phyloP scores from a whole-genome alignment of 2,797 vertebrate species.

The Knipowitschia caucasica region DNA sequence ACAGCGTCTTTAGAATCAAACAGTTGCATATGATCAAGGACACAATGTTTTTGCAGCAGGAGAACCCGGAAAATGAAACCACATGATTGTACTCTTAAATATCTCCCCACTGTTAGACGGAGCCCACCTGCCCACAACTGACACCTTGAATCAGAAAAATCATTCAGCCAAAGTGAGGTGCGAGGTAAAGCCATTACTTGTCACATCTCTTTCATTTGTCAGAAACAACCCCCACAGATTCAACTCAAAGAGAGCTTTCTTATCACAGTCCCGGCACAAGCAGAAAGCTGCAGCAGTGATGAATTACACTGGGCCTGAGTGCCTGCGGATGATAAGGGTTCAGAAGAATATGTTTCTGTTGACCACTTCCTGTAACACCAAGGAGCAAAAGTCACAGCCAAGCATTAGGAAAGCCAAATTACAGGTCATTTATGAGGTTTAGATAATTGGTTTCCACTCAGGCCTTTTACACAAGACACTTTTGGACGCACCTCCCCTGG shows the following conservation, averaged over 20 bases:
- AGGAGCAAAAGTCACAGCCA: not conserved
- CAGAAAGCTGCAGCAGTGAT: not conserved
- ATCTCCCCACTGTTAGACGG: not conserved
- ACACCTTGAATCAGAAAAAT: conserved; percentile 5
- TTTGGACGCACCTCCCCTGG: too few species aligned
- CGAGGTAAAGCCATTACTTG: conserved; percentile 9
- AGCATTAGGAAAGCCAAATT: too few species aligned
- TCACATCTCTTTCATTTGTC: conserved; percentile 9
- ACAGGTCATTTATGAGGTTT: too few species aligned
- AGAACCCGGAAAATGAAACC: not conserved
- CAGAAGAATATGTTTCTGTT: not conserved
- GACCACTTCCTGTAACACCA: not conserved
- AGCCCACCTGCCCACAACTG: not conserved
- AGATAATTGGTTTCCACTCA: too few species aligned
- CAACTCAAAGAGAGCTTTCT: conserved; percentile 4
- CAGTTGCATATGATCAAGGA: too few species aligned
- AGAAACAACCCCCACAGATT: not conserved
- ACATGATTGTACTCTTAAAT: not conserved
- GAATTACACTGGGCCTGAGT: conserved; percentile 1
- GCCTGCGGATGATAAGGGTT: not conserved
- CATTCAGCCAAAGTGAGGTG: conserved; percentile 10
- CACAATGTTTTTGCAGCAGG: too few species aligned
- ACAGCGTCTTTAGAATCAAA: too few species aligned
- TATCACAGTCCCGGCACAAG: not conserved
- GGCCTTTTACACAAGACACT: too few species aligned